Base-by-base conservation (phyloP, 2,888 invertebrate genomes). In the Netelia melanura region DNA sequence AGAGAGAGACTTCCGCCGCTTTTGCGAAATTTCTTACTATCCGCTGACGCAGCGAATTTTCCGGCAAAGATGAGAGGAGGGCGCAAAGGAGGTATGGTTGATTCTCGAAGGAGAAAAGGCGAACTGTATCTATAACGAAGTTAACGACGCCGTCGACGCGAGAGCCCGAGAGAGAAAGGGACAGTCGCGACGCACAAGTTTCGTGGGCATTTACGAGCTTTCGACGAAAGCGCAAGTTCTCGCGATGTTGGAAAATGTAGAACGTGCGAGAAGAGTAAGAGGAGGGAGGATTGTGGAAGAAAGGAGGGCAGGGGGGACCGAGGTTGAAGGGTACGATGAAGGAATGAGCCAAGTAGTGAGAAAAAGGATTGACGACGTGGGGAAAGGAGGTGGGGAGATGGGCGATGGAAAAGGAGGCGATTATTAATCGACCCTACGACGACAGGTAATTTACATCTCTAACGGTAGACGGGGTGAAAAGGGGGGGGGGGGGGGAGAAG, bases 371-470 rank as follows among this genome's bases (percentile, higher is more conserved):
- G 25, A 25, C 25, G 25, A 25, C 3, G 25, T 25, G 25, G 25
- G 3, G 25, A 25, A 25, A 3, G 25, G 1, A 25, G 25, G 58
- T 62, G 38, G 78, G 76, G 62, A 54, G n/a, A 62, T 48, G 48
- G 11, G 48, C 9, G n/a, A 44, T 9, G 77, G 67, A 61, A 61
- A 21, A 76, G 84, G 70, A 56, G 74, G 86, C 88, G 88, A 89
- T 89, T 90, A 90, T 90, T 90, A 90, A 90, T 90, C 88, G 89
- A 87, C 81, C 84, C 87, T 75, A 83, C 64, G 86, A 87, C 88
- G 88, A 88, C 89, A 87, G 88, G 88, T 89, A 89, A 90, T 90
- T 89, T 90, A 89, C 90, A 90, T 90, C 88, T 89, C 87, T 83
- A 25, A 25, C 25, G 25, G 25, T 25, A 25, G 25, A 25, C 25